A percentile compares a stretch with the other conserved stretches of the same genome.
phyloP scores from a whole-genome alignment of 2,888 invertebrate genomes.

The Tachystola acroxantha region DNA sequence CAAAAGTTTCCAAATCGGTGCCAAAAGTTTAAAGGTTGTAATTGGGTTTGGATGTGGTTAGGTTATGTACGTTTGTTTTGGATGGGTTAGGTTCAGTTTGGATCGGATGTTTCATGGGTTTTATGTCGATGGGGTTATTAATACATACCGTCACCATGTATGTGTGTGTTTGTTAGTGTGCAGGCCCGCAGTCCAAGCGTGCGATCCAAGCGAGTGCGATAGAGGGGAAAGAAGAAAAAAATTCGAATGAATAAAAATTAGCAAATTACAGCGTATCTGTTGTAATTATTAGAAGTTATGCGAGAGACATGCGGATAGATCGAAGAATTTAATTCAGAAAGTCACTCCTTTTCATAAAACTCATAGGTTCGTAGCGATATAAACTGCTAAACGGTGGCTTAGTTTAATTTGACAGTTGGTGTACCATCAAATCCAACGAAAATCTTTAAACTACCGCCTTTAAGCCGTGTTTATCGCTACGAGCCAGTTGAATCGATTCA shows the following conservation, averaged over 20 bases:
- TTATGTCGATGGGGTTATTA: slow-evolving; percentile 22
- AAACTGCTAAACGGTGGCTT: too few species aligned
- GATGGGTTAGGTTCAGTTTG: slow-evolving; percentile 8
- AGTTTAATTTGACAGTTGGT: too few species aligned
- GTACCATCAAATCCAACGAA: too few species aligned
- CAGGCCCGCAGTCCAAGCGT: slow-evolving; percentile 74
- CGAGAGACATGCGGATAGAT: slow-evolving; percentile 52
- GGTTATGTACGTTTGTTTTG: too few species aligned
- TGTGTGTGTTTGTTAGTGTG: slow-evolving; percentile 62
- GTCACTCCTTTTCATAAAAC: slow-evolving; percentile 21
- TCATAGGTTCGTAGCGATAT: too few species aligned
- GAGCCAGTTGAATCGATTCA: too few species aligned
- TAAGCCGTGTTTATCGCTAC: too few species aligned
- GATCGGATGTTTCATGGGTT: too few species aligned
- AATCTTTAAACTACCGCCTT: too few species aligned
- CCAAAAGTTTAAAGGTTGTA: too few species aligned
- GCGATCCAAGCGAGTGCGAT: slow-evolving; percentile 78
- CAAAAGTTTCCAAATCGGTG: too few species aligned
- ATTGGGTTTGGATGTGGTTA: too few species aligned
- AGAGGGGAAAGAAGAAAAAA: slow-evolving; percentile 71
- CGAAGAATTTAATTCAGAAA: slow-evolving; percentile 17
- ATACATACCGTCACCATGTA: slow-evolving; percentile 64
- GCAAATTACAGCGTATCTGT: slow-evolving; percentile 17
- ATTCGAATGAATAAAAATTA: slow-evolving; percentile 66
- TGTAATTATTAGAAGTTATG: slow-evolving; percentile 24